These are phyloP conservation scores for Eupeodes corollae DNA, from an alignment of 1,140 invertebrate genomes.

Conservation along the genomic window DNA sequence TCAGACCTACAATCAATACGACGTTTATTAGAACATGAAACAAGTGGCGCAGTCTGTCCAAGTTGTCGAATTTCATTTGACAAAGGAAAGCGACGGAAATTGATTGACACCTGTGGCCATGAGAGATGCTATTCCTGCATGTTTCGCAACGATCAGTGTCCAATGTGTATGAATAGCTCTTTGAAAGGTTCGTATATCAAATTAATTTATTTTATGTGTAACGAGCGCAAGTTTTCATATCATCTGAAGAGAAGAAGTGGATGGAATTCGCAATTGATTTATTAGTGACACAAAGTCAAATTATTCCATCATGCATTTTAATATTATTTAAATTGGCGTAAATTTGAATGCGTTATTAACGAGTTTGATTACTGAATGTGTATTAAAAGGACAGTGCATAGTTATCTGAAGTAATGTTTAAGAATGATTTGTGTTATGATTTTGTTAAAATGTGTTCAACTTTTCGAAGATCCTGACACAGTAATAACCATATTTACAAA, in stretches of 20 bases:
- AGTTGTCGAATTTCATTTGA: conserved; percentile 87
- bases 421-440: too few species aligned
- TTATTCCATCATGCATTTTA: too few species aligned
- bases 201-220: too few species aligned
- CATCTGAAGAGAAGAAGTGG: not conserved
- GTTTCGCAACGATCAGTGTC: conserved; percentile 80
- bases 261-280: not conserved
- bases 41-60: conserved; percentile 55
- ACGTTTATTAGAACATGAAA: conserved; percentile 34
- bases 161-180: conserved; percentile 57
- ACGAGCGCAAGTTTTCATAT: not conserved
- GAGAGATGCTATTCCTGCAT: conserved; percentile 88
- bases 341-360: too few species aligned
- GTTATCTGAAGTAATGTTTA: too few species aligned
- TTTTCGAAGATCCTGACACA: too few species aligned
- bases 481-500: too few species aligned
- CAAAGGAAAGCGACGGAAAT: conserved; percentile 84
- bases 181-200: conserved; percentile 26
- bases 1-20: conserved; percentile 63
- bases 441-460: too few species aligned
- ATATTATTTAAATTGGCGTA: too few species aligned
- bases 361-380: too few species aligned
- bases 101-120: conserved; percentile 89
- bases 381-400: too few species aligned
- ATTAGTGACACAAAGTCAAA: too few species aligned